Base-by-base conservation (phyloP, 2,797 vertebrate genomes). In the Pseudocheirus occidentalis region DNA sequence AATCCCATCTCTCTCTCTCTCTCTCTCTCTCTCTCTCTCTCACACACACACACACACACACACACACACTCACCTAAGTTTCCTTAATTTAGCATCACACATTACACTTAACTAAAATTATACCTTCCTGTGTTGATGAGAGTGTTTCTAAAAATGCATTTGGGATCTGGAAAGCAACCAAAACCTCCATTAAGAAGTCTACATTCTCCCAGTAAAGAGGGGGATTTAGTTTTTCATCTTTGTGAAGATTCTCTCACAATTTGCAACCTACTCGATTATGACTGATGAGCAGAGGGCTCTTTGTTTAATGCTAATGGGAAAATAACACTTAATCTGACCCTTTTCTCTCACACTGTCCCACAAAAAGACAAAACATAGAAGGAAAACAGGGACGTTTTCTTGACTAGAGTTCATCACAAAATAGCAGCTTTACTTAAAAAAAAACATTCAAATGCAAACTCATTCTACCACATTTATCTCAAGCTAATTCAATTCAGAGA, bases 61-160 rank as follows among this genome's bases (percentile, higher is more conserved):
- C 34, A n/a, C 62, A 66, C 62, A n/a, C 34, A 66, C 31, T 5
- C 58, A 31, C 29, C 40, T 28, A 46, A 40, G 3, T 50, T 50
- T 94, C 59, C 89, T 92, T 97, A 95, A 81, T 93, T 97, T 95
- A 95, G 94, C 94, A 95, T 95, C 97, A 96, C 89, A 95, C 91
- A 93, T 93, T 96, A 55, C 93, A 97, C 94, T 95, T 97, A 97
- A 97, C 92, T 87, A 58, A 97, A 97, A 97, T 97, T 96, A 95
- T 87, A 95, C 96, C 57, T 96, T 97, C 46, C 94, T 18, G 4
- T 94, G 59, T 96, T 97, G 97, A 96, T 5, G 73, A 40, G 97
- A 56, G 54, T 90, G 93, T 12, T 40, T 90, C 55, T 94, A 94
- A 90, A 81, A 90, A 73, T 94, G 3, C 40, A 90, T 90, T 91